Evolutionary conservation across 1,140 invertebrate species (phyloP), one percentile per base, ranked within the genome.

Genomic region (Riptortus pedestris): DNA sequence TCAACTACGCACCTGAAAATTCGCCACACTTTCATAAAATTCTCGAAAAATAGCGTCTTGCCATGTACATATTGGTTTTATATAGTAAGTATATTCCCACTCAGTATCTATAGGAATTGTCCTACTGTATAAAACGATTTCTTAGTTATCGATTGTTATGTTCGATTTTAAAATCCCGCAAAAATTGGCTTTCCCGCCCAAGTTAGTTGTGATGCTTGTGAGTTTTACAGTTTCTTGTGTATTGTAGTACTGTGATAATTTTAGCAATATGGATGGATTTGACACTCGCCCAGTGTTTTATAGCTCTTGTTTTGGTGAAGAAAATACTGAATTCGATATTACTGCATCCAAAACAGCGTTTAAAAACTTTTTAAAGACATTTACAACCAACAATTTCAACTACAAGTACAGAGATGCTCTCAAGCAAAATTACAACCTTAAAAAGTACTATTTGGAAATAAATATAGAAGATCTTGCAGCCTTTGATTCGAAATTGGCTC

Each of bases 401-500:
- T 48, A 48, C n/a, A 48, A 48, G 18, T 48, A 48, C 38, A 29
- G 60, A 38, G 52, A 62, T 24, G n/a, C 14, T 2, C 38, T 99
- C 2, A 96, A 95, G 76, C 78, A 87, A 4, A 94, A 99, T 74
- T 99, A 97, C 72, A 96, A 96, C 73, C 79, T 94, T 63, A 81
- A 85, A 2, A 83, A 95, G 67, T 98, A 90, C 73, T 97, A 83
- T 78, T 73, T 99, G 12, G 92, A 98, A 74, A 84, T 99, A 52
- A 90, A 92, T 72, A 79, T 99, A 65, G 91, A 96, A 78, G 95
- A 99, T 81, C 77, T 99, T 27, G 83, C 86, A 22, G 92, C 87
- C 71, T 99, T 92, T 79, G 93, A 99, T 79, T 94, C 98, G 76
- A 82, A 86, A 16, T 77, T 98, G 26, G 93, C 90, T 1, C 93